Base-by-base conservation (phyloP, 2,797 vertebrate species). In the Moxostoma hubbsi region DNA sequence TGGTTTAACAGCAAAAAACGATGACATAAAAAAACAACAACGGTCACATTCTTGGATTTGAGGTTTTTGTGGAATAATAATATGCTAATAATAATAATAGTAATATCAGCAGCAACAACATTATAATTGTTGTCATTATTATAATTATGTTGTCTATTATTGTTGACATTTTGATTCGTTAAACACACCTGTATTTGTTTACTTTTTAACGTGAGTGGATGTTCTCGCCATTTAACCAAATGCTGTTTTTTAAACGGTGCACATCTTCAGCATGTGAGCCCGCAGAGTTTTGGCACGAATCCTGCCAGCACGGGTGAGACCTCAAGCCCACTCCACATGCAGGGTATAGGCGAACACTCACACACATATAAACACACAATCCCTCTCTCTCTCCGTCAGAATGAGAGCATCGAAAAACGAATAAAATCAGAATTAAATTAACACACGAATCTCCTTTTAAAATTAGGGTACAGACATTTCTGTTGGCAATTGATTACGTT, bases 271-370 rank as follows among this genome's bases (percentile, higher is more conserved):
- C 68, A 72, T 24, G 69, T 59, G 67, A 79, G 16, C 72, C 36
- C 71, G 64, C 82, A 67, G 61, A 74, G 6, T 55, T 75, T 13
- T 79, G 67, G 11, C 66, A 79, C 71, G 36, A 74, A 71, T 79
- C 83, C 61, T 81, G 72, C 79, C 57, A 82, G 82, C 80, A 71
- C 71, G 77, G 75, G 82, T 62, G 72, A 81, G 87, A 82, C 79
- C 62, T 82, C 76, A 86, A 85, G 70, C 86, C 66, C 75, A 49
- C 53, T 76, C 46, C 9, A 49, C 63, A 76, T 36, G 4, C 9
- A 12, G 16, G 9, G 16, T 59, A 18, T 58, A 58, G 12, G 36
- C 36, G 36, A 75, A 7, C 58, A 0, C 63, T 43, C 53, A 67
- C 18, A 11, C 11, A 67, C 16, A 57, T 7, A 50, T 16, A 49